Conservation (phyloP, 2,113 vertebrate genomes). For the Phalacrocorax pelagicus region DNA sequence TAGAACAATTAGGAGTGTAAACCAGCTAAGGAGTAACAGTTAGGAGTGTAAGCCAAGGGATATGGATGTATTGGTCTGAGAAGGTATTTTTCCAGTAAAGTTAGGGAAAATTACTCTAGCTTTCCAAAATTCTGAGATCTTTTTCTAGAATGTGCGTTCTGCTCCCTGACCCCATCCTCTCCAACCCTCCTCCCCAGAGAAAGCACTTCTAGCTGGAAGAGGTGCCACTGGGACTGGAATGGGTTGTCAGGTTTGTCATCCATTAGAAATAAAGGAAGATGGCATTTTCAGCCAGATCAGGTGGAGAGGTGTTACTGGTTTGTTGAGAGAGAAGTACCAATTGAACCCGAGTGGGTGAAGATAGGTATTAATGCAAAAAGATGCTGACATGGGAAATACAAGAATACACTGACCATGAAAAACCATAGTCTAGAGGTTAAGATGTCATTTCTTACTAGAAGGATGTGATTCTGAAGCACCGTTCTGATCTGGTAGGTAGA, state of each 20-base stretch:
- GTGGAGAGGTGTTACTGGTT: background rate
- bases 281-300: background rate
- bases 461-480: background rate
- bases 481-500: background rate
- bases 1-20: background rate
- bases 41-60: background rate
- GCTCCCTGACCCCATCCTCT: background rate
- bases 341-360: background rate
- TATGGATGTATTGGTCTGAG: background rate
- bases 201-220: background rate
- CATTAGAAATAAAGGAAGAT: background rate
- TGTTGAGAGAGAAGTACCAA: background rate
- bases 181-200: background rate
- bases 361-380: background rate
- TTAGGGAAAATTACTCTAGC: background rate
- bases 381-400: accelerated
- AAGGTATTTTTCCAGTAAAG: background rate
- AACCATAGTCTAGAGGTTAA: background rate
- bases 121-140: background rate
- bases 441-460: background rate
- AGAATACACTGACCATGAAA: background rate
- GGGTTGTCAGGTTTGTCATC: background rate
- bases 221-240: background rate
- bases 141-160: background rate
- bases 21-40: background rate